Conservation (phyloP, 2,888 invertebrate genomes). For the Pterostichus madidus region DNA sequence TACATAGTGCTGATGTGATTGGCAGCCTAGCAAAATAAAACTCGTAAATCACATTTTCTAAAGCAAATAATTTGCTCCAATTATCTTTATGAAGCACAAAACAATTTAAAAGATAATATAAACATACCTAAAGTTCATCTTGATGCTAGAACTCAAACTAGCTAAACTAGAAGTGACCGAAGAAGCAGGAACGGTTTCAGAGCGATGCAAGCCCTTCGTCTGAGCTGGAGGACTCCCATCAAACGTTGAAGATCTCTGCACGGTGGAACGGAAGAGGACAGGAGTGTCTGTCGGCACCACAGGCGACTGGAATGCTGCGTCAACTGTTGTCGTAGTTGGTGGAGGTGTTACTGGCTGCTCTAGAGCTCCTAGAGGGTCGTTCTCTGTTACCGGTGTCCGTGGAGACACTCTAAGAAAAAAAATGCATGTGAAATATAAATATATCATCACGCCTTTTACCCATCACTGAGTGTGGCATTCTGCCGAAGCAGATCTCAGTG, state of each 20-base stretch:
- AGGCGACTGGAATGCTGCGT: slow-evolving; percentile 72
- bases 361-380: slow-evolving; percentile 94
- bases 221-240: slow-evolving; percentile 77
- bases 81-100: not conserved
- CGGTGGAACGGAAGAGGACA: slow-evolving; percentile 80
- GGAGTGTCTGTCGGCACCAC: slow-evolving; percentile 83
- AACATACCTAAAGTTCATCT: slow-evolving; percentile 90
- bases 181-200: slow-evolving; percentile 87
- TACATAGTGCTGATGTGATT: slow-evolving; percentile 9
- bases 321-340: slow-evolving; percentile 69
- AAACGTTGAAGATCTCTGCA: slow-evolving; percentile 80
- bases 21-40: slow-evolving; percentile 9
- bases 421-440: no score
- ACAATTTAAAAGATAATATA: slow-evolving; percentile 1
- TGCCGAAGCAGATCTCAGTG: no score
- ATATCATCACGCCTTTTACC: no score
- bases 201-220: slow-evolving; percentile 81
- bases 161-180: slow-evolving; percentile 88
- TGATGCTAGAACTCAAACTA: slow-evolving; percentile 89
- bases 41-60: not conserved
- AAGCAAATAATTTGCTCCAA: not conserved
- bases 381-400: slow-evolving; percentile 92
- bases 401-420: slow-evolving; percentile 81
- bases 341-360: slow-evolving; percentile 74
- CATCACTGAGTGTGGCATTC: no score